These are phyloP conservation scores for Oreohelix idahoensis DNA, from an alignment of 1,140 invertebrate species.

Conservation along the genomic window DNA sequence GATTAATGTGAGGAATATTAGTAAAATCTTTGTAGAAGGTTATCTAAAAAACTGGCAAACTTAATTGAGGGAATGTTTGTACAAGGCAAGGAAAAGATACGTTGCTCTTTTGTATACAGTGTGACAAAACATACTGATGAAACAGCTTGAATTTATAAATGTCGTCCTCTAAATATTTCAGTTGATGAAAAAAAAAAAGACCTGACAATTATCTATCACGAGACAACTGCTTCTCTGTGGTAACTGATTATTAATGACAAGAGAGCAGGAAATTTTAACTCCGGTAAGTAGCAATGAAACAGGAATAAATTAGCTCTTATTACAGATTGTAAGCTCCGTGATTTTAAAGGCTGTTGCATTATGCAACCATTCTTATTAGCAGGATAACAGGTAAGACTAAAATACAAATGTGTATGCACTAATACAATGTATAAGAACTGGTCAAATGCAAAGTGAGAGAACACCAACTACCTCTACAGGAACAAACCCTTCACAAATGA, in stretches of 20 bases:
- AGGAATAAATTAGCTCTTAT: not conserved
- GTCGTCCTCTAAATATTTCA: not conserved
- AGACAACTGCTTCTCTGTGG: not conserved
- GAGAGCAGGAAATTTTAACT: not conserved
- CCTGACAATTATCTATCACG: not conserved
- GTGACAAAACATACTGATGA: constrained; percentile 12
- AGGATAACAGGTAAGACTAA: not conserved
- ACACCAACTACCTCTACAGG: not conserved
- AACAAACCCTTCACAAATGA: constrained; percentile 3
- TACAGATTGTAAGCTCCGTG: too few relatives aligned
- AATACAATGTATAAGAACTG: not conserved
- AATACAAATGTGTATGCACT: not conserved
- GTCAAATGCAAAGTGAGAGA: constrained; percentile 1
- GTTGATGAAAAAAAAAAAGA: not conserved
- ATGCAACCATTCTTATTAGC: not conserved
- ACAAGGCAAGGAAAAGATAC: constrained; percentile 20
- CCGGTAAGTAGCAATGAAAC: not conserved
- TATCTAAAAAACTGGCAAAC: constrained; percentile 12
- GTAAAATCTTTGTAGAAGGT: constrained; percentile 4
- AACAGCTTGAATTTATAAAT: not conserved
- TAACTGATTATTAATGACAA: not conserved
- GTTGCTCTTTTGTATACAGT: constrained; percentile 8
- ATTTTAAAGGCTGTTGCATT: not conserved
- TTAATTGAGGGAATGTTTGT: constrained; percentile 22
- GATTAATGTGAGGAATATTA: not conserved